Base-by-base conservation (phyloP, 1,140 invertebrate genomes). In the Riptortus pedestris region DNA sequence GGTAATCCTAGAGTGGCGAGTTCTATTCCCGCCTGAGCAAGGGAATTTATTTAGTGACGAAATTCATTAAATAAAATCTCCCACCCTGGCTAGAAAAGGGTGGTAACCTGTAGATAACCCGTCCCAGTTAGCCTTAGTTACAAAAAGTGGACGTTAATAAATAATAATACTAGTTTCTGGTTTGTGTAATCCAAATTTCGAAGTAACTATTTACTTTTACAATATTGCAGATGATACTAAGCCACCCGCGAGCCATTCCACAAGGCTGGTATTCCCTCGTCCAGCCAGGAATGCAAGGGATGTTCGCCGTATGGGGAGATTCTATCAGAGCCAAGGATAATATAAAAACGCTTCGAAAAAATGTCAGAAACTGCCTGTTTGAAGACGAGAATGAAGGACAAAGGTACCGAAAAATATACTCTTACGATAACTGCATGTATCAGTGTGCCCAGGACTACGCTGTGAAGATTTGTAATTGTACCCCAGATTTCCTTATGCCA, bases 381-480 rank as follows among this genome's bases (percentile, higher is more conserved):
- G 26, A 29, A 18, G 26, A 61, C 43, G 60, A 61, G 27, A 16
- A 61, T 24, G n/a, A 24, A 4, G 52, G 27, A 4, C 52, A 57
- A 16, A 20, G 27, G 2, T 16, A 65, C n/a, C 61, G 60, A 1
- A 45, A 48, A 1, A 60, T 63, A 16, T 73, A 73, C 27, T 22
- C 48, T 11, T 60, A 67, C 12, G 24, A 64, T 4, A 71, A 70
- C 65, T 73, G 72, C 45, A 62, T 66, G 43, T 60, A 62, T 11
- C 62, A 67, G 45, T 73, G 72, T 52, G 63, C 63, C 20, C 64
- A 64, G 43, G 47, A 68, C 29, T 66, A 69, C 28, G 52, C 65
- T 11, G 24, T 63, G 0, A 45, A 67, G 20, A 64, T 69, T 22
- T 73, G 72, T 63, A 68, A 69, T 27, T 73, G 72, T 65, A 67